phyloP scores from a whole-genome alignment of 2,888 invertebrate species.

The Drosophila emarginata region DNA sequence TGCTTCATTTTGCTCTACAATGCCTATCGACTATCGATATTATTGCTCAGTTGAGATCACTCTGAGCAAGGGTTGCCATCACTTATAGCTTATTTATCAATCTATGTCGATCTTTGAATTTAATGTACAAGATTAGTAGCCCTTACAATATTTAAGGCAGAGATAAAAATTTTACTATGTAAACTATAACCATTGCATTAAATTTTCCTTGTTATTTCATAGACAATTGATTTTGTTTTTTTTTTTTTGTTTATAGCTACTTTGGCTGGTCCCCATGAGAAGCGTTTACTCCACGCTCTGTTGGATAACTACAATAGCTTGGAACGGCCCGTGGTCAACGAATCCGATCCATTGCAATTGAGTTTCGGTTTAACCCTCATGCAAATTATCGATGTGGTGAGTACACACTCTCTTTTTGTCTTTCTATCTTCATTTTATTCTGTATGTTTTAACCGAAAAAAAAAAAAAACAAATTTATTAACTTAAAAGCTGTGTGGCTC shows the following conservation, averaged over 20 bases:
- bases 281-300: slow-evolving; percentile 93
- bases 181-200: too few relatives aligned
- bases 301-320: slow-evolving; percentile 96
- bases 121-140: too few relatives aligned
- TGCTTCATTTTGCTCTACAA: too few relatives aligned
- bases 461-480: neutral
- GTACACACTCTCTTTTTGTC: slow-evolving; percentile 62
- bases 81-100: too few relatives aligned
- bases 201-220: too few relatives aligned
- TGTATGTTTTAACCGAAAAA: neutral
- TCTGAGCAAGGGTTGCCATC: too few relatives aligned
- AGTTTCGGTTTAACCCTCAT: slow-evolving; percentile 97
- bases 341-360: slow-evolving; percentile 96
- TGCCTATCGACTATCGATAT: too few relatives aligned
- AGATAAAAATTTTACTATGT: too few relatives aligned
- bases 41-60: too few relatives aligned
- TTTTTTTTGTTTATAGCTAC: slow-evolving; percentile 85
- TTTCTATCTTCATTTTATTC: neutral
- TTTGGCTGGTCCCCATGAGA: slow-evolving; percentile 94
- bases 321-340: slow-evolving; percentile 97
- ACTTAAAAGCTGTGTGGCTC: neutral
- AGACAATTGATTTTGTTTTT: neutral
- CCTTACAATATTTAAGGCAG: too few relatives aligned
- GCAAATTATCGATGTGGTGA: slow-evolving; percentile 99
- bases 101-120: too few relatives aligned